These are phyloP conservation scores for Clistopyga incitator DNA, from an alignment of 2,888 invertebrate genomes.

Conservation along the genomic window DNA sequence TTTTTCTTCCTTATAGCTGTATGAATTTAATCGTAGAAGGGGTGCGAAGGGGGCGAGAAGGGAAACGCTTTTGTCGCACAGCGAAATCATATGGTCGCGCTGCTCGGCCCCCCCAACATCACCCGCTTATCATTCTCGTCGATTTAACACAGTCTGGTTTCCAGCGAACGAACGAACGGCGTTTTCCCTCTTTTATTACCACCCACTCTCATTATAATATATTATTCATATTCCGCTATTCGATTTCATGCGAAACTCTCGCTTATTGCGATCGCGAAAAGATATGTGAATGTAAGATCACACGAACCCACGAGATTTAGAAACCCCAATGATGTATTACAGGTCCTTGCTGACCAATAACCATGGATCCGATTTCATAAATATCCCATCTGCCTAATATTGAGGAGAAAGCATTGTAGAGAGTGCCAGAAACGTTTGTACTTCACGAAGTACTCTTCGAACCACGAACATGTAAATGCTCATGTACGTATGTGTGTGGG, in stretches of 20 bases:
- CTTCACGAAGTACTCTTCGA: not conserved
- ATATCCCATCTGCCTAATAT: constrained; percentile 8
- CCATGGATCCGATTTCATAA: not conserved
- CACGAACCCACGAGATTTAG: constrained; percentile 1
- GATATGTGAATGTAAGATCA: constrained; percentile 50
- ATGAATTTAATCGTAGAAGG: constrained; percentile 47
- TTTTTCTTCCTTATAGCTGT: constrained; percentile 38
- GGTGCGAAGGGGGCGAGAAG: constrained; percentile 42
- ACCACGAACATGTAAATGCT: not conserved
- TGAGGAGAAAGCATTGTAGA: not conserved
- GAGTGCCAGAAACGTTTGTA: constrained; percentile 18
- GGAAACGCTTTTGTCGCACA: constrained; percentile 63
- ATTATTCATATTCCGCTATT: constrained; percentile 41
- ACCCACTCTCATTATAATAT: constrained; percentile 12
- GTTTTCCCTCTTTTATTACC: constrained; percentile 38
- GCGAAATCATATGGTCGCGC: constrained; percentile 63
- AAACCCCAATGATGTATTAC: not conserved
- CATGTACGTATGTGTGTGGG: too few species aligned
- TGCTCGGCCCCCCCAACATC: constrained; percentile 50
- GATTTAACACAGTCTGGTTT: constrained; percentile 66
- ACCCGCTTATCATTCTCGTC: constrained; percentile 63
- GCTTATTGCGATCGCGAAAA: constrained; percentile 58
- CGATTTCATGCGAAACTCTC: constrained; percentile 57
- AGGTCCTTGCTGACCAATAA: constrained; percentile 12
- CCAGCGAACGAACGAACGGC: constrained; percentile 63